Base-by-base conservation (phyloP, 2,113 vertebrate genomes). In the Monopterus albus region DNA sequence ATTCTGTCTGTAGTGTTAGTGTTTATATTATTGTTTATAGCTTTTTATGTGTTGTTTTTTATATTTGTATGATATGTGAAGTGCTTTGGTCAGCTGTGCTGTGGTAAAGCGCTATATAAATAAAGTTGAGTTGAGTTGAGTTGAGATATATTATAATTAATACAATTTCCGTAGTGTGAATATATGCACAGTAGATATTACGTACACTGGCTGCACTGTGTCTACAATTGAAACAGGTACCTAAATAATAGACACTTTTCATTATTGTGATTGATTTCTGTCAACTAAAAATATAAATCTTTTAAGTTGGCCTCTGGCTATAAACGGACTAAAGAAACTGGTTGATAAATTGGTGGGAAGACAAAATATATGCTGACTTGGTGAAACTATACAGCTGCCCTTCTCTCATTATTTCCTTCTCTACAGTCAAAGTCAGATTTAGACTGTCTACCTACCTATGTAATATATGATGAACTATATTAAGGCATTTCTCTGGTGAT, bases 321-420 rank as follows among this genome's bases (percentile, higher is more conserved):
- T 87, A 78, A 80, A 81, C 75, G 57, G 75, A 83, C 57, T 47
- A 61, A 49, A 82, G 49, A 56, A 75, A 67, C 55, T 58, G 65
- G 43, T 79, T 78, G 87, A 79, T 75, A 85, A 80, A 86, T 70
- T 57, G 17, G 55, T 69, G 67, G 52, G 60, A 65, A 77, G 84
- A 89, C 88, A 75, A 87, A 83, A 89, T 91, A 86, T 72, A 18
- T 85, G 86, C 88, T 85, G 88, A 91, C 72, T 76, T 7, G 77
- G 57, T 70, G 57, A 66, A 89, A 78, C 36, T 56, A 39, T 66
- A n/a, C 42, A 62, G 15, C 72, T 66, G 17, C 15, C n/a, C 52
- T 46, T 39, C 65, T 43, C 63, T 58, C 36, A 63, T 78, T 52
- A 28, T 84, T 72, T 68, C 51, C 39, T 49, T 42, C 62, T 50